These are phyloP conservation scores for Musca domestica DNA, from an alignment of 1,140 invertebrate genomes.

Conservation along the genomic window DNA sequence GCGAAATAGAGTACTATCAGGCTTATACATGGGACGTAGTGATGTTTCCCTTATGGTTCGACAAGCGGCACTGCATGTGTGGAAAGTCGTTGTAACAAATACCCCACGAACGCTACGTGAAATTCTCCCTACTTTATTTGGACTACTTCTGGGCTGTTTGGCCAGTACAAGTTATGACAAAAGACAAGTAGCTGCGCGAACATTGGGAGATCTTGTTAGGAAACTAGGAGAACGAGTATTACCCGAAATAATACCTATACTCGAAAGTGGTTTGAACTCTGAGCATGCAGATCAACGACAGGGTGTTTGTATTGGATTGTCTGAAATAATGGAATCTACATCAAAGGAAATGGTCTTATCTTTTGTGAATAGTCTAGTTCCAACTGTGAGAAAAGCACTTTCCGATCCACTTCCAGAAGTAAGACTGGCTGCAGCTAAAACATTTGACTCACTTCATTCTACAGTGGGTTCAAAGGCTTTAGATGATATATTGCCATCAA, in stretches of 20 bases:
- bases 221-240: constrained; percentile 97
- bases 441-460: constrained; percentile 93
- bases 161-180: constrained; percentile 96
- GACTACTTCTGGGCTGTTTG: constrained; percentile 85
- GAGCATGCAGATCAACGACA: constrained; percentile 90
- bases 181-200: constrained; percentile 91
- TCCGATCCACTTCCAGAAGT: constrained; percentile 93
- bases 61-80: constrained; percentile 95
- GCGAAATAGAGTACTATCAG: constrained; percentile 89
- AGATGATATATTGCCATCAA: constrained; percentile 94
- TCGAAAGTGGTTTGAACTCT: constrained; percentile 90
- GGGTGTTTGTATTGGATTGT: constrained; percentile 96
- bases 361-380: constrained; percentile 94
- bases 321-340: constrained; percentile 97
- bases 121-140: constrained; percentile 93
- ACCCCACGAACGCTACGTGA: constrained; percentile 94
- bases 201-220: constrained; percentile 93
- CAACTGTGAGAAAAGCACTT: constrained; percentile 91
- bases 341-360: constrained; percentile 91
- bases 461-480: constrained; percentile 91
- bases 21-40: constrained; percentile 95
- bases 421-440: constrained; percentile 89
- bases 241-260: constrained; percentile 96
- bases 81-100: constrained; percentile 97
- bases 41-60: constrained; percentile 96